phyloP scores from a whole-genome alignment of 2,797 vertebrate genomes.

The Apogon hyalosoma region DNA sequence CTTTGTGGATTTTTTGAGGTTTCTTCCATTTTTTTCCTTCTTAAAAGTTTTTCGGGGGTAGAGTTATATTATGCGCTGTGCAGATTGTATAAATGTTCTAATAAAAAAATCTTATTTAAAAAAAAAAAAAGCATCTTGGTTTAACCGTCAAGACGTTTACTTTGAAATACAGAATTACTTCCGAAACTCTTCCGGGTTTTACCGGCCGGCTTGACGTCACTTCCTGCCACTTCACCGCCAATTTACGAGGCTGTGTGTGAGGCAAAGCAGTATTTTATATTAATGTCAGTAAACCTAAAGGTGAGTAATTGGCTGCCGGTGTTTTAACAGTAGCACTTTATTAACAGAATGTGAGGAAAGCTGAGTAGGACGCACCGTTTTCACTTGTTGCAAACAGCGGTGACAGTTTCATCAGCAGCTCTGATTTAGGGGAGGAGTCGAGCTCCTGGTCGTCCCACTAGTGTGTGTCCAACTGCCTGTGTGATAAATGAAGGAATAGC shows the following conservation, averaged over 20 bases:
- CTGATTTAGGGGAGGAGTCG: constrained; percentile 58
- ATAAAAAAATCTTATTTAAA: too few relatives aligned
- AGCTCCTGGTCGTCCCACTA: constrained; percentile 8
- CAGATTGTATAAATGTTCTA: too few relatives aligned
- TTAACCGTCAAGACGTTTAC: constrained; percentile 6
- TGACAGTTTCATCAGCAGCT: constrained; percentile 61
- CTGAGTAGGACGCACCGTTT: neutral
- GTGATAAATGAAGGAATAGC: constrained; percentile 33
- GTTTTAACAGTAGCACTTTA: neutral
- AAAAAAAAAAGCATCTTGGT: neutral
- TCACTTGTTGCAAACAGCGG: constrained; percentile 1
- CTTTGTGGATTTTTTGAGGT: too few relatives aligned
- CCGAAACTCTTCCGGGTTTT: constrained; percentile 22
- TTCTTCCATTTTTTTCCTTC: too few relatives aligned
- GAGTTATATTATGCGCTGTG: too few relatives aligned
- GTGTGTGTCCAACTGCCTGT: constrained; percentile 7
- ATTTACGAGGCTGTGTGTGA: neutral
- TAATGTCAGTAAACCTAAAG: fast-evolving
- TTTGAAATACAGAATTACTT: constrained; percentile 30
- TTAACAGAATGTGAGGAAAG: fast-evolving
- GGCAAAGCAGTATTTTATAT: neutral
- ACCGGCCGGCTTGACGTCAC: constrained; percentile 8
- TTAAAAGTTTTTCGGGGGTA: too few relatives aligned
- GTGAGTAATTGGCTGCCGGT: neutral
- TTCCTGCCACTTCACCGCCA: constrained; percentile 50